Conservation (phyloP, 53 echinoderm and acorn worm genomes). For the Henricia sp. region DNA sequence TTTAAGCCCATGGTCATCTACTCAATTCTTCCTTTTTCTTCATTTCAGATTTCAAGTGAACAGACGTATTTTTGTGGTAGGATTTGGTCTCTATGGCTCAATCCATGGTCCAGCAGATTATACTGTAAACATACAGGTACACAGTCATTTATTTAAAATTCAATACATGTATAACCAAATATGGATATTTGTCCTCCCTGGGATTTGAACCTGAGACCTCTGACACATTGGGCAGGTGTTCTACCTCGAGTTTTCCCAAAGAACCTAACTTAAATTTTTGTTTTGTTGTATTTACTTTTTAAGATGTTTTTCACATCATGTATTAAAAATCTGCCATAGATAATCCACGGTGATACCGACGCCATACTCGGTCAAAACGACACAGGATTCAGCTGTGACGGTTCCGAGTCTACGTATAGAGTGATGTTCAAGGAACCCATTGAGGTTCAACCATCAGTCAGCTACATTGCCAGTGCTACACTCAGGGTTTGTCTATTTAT, state of each 20-base stretch:
- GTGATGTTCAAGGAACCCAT: slow-evolving; percentile 99
- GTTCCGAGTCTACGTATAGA: slow-evolving; percentile 90
- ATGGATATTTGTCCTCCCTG: no score
- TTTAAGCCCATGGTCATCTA: no score
- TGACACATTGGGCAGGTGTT: no score
- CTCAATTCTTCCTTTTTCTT: no score
- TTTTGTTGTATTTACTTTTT: no score
- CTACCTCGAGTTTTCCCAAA: no score
- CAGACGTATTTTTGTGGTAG: slow-evolving; percentile 98
- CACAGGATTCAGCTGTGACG: slow-evolving; percentile 97
- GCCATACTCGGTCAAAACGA: slow-evolving; percentile 94
- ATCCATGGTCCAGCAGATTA: slow-evolving; percentile 99
- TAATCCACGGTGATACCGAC: slow-evolving; percentile 88
- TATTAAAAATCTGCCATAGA: slow-evolving; percentile 49
- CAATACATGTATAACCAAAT: no score
- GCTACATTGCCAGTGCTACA: slow-evolving; percentile 98
- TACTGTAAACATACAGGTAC: slow-evolving; percentile 90
- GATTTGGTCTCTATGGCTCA: slow-evolving; percentile 97
- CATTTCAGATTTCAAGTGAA: slow-evolving; percentile 91
- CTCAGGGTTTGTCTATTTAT: slow-evolving; percentile 72
- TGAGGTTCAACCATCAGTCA: slow-evolving; percentile 85
- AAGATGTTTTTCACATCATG: no score
- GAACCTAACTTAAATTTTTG: no score
- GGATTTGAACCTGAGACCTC: no score
- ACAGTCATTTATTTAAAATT: no score